Evolutionary conservation across 2,113 vertebrate genomes (phyloP).

Genomic region (Dendrocopos noguchii): DNA sequence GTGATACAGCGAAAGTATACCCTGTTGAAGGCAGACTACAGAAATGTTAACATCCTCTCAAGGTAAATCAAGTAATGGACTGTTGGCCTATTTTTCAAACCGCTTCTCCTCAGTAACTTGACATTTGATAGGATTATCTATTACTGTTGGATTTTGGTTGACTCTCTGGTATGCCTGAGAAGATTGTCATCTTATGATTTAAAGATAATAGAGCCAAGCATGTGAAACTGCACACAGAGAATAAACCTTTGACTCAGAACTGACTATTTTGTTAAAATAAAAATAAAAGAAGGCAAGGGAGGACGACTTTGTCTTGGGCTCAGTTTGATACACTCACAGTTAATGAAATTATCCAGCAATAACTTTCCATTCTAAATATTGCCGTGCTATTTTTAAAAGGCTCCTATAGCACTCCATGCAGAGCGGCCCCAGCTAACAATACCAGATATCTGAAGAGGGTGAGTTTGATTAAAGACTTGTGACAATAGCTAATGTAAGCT

Average conservation of each 20-base stretch:
- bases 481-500: conserved; percentile 69
- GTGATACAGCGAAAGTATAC: conserved; percentile 9
- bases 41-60: conserved; percentile 47
- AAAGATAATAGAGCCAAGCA: conserved; percentile 76
- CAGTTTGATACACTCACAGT: conserved; percentile 70
- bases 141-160: conserved; percentile 75
- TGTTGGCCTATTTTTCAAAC: conserved; percentile 73
- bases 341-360: conserved; percentile 75
- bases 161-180: conserved; percentile 72
- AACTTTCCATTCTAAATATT: conserved; percentile 75
- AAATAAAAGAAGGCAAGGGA: background rate
- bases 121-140: conserved; percentile 79
- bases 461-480: conserved; percentile 61
- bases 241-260: conserved; percentile 74
- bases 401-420: conserved; percentile 46
- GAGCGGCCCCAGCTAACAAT: conserved; percentile 3
- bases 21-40: conserved; percentile 37
- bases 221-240: conserved; percentile 70
- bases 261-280: conserved; percentile 49
- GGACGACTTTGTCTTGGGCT: conserved; percentile 62
- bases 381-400: conserved; percentile 69
- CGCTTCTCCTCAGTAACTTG: conserved; percentile 73
- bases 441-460: conserved; percentile 40
- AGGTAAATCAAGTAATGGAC: conserved; percentile 69
- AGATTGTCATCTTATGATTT: conserved; percentile 78